phyloP scores from a whole-genome alignment of 2,888 invertebrate genomes.

The Lycia hirtaria region DNA sequence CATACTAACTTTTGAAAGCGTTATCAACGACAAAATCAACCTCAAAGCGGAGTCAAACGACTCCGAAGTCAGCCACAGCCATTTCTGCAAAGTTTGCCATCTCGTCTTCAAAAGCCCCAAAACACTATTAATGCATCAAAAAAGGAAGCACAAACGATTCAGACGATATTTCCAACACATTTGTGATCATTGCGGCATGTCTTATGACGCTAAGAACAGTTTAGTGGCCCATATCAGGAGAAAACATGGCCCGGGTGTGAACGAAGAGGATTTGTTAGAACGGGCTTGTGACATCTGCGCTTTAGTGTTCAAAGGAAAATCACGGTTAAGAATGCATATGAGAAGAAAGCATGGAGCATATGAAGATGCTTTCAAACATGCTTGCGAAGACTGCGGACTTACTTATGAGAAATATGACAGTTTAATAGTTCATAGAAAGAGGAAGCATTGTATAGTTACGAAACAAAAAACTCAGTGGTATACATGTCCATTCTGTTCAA shows the following conservation, averaged over 20 bases:
- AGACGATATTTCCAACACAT: slow-evolving; percentile 66
- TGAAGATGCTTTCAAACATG: slow-evolving; percentile 68
- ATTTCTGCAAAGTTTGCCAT: slow-evolving; percentile 74
- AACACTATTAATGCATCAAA: slow-evolving; percentile 72
- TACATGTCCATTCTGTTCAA: slow-evolving; percentile 74
- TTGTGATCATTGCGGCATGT: slow-evolving; percentile 74
- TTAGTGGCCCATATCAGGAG: slow-evolving; percentile 72
- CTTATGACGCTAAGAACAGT: slow-evolving; percentile 75
- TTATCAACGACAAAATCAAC: slow-evolving; percentile 56
- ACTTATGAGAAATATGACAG: slow-evolving; percentile 77
- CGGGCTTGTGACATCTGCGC: slow-evolving; percentile 74
- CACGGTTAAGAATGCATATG: slow-evolving; percentile 76
- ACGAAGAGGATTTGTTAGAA: slow-evolving; percentile 64
- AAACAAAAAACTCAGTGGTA: slow-evolving; percentile 65
- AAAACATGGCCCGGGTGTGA: slow-evolving; percentile 68
- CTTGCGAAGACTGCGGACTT: slow-evolving; percentile 70
- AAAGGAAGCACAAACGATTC: slow-evolving; percentile 68
- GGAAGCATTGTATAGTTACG: slow-evolving; percentile 63
- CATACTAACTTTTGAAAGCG: slow-evolving; percentile 70
- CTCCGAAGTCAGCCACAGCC: slow-evolving; percentile 42
- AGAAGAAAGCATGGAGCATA: slow-evolving; percentile 71
- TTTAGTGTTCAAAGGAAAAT: slow-evolving; percentile 73
- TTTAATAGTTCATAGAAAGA: slow-evolving; percentile 68
- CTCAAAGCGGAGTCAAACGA: slow-evolving; percentile 22
- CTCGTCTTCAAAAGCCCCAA: slow-evolving; percentile 70